A percentile compares a stretch with the other conserved stretches of the same genome.
Conservation (phyloP, 2,113 vertebrate genomes). For the Glareola pratincola region DNA sequence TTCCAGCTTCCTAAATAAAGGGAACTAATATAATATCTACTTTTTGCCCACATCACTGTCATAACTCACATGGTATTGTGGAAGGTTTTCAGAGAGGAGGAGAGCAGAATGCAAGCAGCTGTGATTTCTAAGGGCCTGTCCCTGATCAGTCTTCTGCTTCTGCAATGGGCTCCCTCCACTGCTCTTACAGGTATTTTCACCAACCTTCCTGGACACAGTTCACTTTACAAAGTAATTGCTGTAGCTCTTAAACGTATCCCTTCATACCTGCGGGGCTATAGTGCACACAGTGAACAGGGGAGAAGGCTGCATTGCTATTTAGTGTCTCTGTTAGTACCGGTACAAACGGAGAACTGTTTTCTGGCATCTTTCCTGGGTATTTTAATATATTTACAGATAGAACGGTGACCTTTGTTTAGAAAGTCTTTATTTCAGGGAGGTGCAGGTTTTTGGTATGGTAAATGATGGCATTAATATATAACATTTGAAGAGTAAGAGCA, state of each 20-base stretch:
- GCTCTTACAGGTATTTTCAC: background rate
- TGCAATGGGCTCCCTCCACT: background rate
- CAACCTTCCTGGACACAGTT: background rate
- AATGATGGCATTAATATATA: background rate
- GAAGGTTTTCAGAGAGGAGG: background rate
- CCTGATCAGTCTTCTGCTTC: background rate
- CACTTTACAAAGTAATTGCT: background rate
- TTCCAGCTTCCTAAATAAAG: conserved; percentile 26
- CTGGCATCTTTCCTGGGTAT: background rate
- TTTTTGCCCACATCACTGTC: background rate
- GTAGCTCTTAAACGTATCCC: background rate
- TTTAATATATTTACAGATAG: background rate
- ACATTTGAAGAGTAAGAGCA: background rate
- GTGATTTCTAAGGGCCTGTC: background rate
- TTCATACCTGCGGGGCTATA: background rate
- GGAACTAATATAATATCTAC: background rate
- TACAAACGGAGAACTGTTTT: accelerated
- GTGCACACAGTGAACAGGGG: background rate
- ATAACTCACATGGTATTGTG: background rate
- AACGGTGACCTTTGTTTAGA: conserved; percentile 1
- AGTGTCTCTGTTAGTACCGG: background rate
- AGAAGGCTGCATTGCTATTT: background rate
- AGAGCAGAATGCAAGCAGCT: background rate
- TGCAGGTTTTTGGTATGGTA: background rate
- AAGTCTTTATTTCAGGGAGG: background rate